These are phyloP conservation scores for Gonocerus acuteangulatus DNA, from an alignment of 2,888 invertebrate species.

Conservation along the genomic window DNA sequence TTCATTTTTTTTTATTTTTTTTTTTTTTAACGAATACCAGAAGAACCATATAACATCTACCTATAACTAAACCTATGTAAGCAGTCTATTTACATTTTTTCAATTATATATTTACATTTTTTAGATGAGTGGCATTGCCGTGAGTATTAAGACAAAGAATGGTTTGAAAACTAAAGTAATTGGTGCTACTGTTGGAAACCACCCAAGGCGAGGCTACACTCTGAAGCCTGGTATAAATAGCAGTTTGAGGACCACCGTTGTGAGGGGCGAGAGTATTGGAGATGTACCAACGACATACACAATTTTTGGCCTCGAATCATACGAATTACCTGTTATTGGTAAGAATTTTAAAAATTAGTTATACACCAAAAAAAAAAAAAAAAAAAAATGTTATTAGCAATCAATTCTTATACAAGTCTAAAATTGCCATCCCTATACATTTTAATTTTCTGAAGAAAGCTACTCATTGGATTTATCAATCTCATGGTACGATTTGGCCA, in stretches of 20 bases:
- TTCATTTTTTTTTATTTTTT: too few species aligned
- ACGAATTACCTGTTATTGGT: conserved; percentile 65
- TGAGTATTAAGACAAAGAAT: conserved; percentile 48
- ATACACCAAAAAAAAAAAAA: background rate
- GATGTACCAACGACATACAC: conserved; percentile 61
- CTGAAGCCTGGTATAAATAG: conserved; percentile 58
- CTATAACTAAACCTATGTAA: too few species aligned
- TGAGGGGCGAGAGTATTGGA: conserved; percentile 54
- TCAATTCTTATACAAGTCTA: too few species aligned
- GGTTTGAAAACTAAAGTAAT: conserved; percentile 51
- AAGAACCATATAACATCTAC: too few species aligned
- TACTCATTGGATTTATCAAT: too few species aligned
- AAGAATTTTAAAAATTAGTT: conserved; percentile 40
- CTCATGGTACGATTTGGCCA: too few species aligned
- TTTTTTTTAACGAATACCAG: too few species aligned
- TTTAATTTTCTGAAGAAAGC: too few species aligned
- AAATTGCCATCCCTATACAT: too few species aligned
- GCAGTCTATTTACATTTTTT: too few species aligned
- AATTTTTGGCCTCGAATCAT: conserved; percentile 56
- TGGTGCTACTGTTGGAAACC: conserved; percentile 53
- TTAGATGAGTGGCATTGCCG: conserved; percentile 53
- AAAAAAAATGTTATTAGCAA: too few species aligned
- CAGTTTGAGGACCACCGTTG: conserved; percentile 54
- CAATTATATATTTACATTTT: too few species aligned
- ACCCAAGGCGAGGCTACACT: conserved; percentile 51